These are phyloP conservation scores for Gasterosteus nipponicus DNA, from an alignment of 2,113 vertebrate genomes.

Conservation along the genomic window DNA sequence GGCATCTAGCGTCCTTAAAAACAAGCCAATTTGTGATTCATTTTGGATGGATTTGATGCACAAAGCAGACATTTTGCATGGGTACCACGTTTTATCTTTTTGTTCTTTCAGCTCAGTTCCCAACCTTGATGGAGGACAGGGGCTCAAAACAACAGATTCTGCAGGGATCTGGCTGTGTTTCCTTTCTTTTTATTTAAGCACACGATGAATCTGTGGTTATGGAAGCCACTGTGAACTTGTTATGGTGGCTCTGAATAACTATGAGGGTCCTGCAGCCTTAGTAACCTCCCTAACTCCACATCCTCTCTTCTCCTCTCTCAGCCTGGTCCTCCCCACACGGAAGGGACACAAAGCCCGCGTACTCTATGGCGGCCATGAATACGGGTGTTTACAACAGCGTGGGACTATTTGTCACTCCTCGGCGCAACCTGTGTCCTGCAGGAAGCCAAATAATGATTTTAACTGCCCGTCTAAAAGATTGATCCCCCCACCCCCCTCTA, in stretches of 20 bases:
- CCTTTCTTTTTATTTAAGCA: conserved; percentile 45
- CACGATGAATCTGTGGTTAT: conserved; percentile 55
- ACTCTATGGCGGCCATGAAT: conserved; percentile 36
- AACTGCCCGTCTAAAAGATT: conserved; percentile 74
- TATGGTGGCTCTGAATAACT: conserved; percentile 54
- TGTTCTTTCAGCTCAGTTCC: conserved; percentile 42
- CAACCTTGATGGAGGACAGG: conserved; percentile 57
- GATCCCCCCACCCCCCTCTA: conserved; percentile 71
- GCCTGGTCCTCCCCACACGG: conserved; percentile 41
- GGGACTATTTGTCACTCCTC: conserved; percentile 69
- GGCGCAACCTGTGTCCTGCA: conserved; percentile 67
- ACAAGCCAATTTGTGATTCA: conserved; percentile 16
- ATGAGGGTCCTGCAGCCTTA: conserved; percentile 52
- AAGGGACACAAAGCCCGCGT: conserved; percentile 30
- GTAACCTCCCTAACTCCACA: conserved; percentile 56
- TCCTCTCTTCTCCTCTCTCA: conserved; percentile 34
- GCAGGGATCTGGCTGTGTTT: conserved; percentile 48
- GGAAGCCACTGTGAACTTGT: conserved; percentile 56
- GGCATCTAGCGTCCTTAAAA: neutral
- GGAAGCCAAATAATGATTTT: conserved; percentile 80
- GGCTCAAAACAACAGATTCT: conserved; percentile 65
- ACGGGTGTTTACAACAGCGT: conserved; percentile 62
- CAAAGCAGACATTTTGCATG: conserved; percentile 3
- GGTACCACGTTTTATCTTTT: neutral
- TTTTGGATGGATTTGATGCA: conserved; percentile 30